Evolutionary conservation across 2,113 vertebrate genomes (phyloP).

Genomic region (Nannospalax galili): DNA sequence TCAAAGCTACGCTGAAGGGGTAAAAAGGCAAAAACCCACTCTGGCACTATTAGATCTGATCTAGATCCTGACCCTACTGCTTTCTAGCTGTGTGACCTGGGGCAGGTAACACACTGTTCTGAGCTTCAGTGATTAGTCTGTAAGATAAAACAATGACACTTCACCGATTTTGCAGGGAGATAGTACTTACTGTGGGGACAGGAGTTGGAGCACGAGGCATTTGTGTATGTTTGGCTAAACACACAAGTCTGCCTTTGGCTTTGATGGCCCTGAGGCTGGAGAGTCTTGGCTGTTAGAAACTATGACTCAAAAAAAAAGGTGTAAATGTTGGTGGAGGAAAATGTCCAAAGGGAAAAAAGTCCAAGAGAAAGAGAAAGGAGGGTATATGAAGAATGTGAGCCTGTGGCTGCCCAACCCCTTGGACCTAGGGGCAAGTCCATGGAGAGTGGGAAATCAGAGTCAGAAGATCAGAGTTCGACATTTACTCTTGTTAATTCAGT

Average conservation of each 20-base stretch:
- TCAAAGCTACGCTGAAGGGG: neutral
- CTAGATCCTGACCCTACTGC: neutral
- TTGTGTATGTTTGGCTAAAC: neutral
- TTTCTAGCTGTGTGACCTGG: slow-evolving; percentile 4
- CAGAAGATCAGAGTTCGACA: neutral
- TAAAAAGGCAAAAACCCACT: neutral
- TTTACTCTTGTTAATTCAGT: neutral
- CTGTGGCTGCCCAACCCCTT: neutral
- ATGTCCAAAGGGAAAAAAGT: neutral
- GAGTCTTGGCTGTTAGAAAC: neutral
- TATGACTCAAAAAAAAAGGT: slow-evolving; percentile 9
- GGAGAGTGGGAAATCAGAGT: neutral
- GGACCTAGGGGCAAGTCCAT: neutral
- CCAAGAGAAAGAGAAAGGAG: neutral
- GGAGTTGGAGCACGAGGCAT: neutral
- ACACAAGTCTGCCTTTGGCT: neutral
- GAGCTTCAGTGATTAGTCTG: neutral
- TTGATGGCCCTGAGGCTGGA: neutral
- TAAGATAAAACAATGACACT: neutral
- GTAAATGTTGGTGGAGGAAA: neutral
- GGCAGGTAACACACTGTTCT: neutral
- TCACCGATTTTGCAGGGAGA: neutral
- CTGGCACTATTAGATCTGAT: neutral
- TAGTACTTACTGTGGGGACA: neutral
- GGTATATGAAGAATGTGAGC: neutral